Percentiles rank a stretch among this genome's conserved stretches.
These are phyloP conservation scores for Nemoura dubitans DNA, from an alignment of 2,888 invertebrate genomes.

Conservation along the genomic window DNA sequence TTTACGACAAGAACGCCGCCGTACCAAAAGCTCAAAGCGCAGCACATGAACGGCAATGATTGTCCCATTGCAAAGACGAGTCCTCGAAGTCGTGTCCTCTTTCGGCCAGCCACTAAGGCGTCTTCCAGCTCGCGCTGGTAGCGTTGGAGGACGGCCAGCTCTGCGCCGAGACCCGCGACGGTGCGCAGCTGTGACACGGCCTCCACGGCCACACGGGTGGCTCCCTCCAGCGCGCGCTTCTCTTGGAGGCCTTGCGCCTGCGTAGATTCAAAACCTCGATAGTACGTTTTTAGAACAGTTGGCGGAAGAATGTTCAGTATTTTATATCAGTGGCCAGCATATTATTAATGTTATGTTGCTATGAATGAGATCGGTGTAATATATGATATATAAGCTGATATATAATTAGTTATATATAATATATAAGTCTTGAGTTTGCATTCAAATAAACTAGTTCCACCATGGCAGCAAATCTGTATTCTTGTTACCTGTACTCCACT, in stretches of 20 bases:
- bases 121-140: constrained; percentile 67
- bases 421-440: too few relatives aligned
- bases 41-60: constrained; percentile 75
- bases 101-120: constrained; percentile 63
- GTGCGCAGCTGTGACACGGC: constrained; percentile 78
- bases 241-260: not conserved
- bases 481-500: too few relatives aligned
- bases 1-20: constrained; percentile 75
- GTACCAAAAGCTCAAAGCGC: constrained; percentile 76
- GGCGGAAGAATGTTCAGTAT: too few relatives aligned
- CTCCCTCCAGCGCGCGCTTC: not conserved
- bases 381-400: too few relatives aligned
- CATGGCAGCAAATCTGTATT: too few relatives aligned
- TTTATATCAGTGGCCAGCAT: too few relatives aligned
- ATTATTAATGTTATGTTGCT: too few relatives aligned
- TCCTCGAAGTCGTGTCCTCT: constrained; percentile 71
- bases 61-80: constrained; percentile 76
- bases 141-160: constrained; percentile 67
- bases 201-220: constrained; percentile 70
- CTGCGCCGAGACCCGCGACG: constrained; percentile 73
- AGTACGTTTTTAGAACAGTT: too few relatives aligned
- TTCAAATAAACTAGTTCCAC: too few relatives aligned
- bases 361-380: too few relatives aligned
- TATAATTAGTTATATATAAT: too few relatives aligned
- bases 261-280: too few relatives aligned